Evolutionary conservation across 2,113 vertebrate species (phyloP), one percentile per base, ranked within the genome.

Genomic region (Catharus bicknelli): DNA sequence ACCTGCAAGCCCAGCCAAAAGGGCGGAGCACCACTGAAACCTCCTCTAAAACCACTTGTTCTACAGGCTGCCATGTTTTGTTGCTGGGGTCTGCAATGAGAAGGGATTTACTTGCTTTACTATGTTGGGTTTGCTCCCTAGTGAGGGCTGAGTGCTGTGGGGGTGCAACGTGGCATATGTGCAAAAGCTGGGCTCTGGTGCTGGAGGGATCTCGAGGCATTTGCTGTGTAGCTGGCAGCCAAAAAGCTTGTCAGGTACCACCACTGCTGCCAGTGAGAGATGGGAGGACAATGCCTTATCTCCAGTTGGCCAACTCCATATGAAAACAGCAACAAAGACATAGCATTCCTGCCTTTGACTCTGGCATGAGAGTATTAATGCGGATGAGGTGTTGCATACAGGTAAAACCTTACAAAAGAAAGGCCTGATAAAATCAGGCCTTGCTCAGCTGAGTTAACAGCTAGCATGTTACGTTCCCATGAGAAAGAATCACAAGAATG

Each of bases 101-200:
- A 85, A 84, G 43, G 29, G 21, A 11, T 76, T 76, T 66, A 25
- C 13, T 53, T 69, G 9, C 38, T 80, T 80, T 76, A 54, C 34
- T 15, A 2, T 0, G 0, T 21, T 30, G 32, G 7, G 21, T 80
- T 81, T 50, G 43, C n/a, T 88, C n/a, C 23, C 55, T 16, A 3
- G 23, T 16, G 17, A 69, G 67, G 1, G 0, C 11, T 13, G 57
- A 48, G 42, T 42, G 36, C 30, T 2, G 1, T 57, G 51, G 13
- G 27, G 36, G 20, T 21, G 22, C 73, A 66, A 29, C 9, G 4
- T 17, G 10, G 32, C 2, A 4, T 29, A 25, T 67, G 21, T 3
- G 1, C 11, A 22, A 45, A 55, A 53, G 11, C 34, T 72, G 62
- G 26, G 34, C 38, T 36, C 7, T 59, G 47, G 40, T 19, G 26